phyloP scores from a whole-genome alignment of 2,113 vertebrate species.

The Cephalophus harveyi region DNA sequence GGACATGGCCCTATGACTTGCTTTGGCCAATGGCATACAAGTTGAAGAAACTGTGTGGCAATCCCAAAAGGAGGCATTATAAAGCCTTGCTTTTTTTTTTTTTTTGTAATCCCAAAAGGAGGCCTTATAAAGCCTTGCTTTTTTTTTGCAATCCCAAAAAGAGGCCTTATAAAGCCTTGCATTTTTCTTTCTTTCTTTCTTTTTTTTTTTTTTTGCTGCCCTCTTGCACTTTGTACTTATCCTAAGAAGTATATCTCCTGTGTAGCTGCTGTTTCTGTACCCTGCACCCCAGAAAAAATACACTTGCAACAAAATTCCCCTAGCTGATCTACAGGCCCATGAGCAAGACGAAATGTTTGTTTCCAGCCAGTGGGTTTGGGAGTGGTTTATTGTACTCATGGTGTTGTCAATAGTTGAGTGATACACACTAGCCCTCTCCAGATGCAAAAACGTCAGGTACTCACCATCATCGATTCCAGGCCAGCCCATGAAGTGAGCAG shows the following conservation, averaged over 20 bases:
- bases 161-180: not conserved
- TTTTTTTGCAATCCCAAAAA: not conserved
- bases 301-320: not conserved
- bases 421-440: not conserved
- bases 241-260: not conserved
- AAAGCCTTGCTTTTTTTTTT: not conserved
- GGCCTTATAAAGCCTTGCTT: not conserved
- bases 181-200: too few species aligned
- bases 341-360: not conserved
- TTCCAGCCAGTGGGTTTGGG: not conserved
- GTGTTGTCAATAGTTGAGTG: not conserved
- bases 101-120: not conserved
- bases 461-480: slow-evolving; percentile 87
- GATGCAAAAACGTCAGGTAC: slow-evolving; percentile 52
- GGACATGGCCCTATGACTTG: not conserved
- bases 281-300: not conserved
- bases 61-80: not conserved
- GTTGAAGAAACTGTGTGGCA: not conserved
- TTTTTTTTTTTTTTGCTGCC: not conserved
- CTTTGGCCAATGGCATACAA: not conserved
- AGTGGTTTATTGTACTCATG: not conserved
- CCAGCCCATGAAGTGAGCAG: slow-evolving; percentile 92
- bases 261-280: not conserved
- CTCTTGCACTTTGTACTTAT: not conserved
- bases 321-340: not conserved